phyloP scores from a whole-genome alignment of 2,113 vertebrate species.

The Numida meleagris region DNA sequence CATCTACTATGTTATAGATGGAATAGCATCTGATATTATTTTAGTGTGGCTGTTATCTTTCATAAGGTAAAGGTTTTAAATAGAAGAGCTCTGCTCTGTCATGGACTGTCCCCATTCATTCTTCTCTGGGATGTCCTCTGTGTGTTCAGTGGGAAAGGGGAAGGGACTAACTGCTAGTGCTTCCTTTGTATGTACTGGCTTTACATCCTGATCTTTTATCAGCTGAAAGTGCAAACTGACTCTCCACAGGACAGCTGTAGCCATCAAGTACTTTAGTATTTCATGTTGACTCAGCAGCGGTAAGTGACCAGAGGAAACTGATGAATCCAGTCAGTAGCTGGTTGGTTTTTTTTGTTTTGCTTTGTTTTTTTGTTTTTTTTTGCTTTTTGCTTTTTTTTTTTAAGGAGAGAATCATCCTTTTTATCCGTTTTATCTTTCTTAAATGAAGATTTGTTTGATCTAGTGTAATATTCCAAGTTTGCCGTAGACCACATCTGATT shows the following conservation, averaged over 20 bases:
- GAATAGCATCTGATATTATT: neutral
- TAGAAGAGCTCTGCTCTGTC: neutral
- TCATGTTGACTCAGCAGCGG: neutral
- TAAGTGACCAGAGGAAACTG: neutral
- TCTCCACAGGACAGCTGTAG: neutral
- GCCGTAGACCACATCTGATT: neutral
- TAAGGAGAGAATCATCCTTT: fast-evolving
- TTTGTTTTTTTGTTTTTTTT: neutral
- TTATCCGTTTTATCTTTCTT: neutral
- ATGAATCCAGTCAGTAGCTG: neutral
- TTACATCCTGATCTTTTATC: neutral
- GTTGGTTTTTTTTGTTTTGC: neutral
- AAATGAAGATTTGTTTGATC: neutral
- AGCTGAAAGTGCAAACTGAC: neutral
- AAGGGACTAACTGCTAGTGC: neutral
- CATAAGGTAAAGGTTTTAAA: neutral
- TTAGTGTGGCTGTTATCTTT: neutral
- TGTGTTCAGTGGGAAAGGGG: neutral
- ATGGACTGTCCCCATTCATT: neutral
- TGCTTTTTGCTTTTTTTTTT: neutral
- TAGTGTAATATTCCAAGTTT: neutral
- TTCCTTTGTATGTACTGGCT: neutral
- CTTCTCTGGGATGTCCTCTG: neutral
- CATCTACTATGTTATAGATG: neutral
- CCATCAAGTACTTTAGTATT: neutral